A percentile compares a stretch with the other conserved stretches of the same genome.
Evolutionary conservation across 2,797 vertebrate genomes (phyloP).

Genomic region (Monodelphis domestica): DNA sequence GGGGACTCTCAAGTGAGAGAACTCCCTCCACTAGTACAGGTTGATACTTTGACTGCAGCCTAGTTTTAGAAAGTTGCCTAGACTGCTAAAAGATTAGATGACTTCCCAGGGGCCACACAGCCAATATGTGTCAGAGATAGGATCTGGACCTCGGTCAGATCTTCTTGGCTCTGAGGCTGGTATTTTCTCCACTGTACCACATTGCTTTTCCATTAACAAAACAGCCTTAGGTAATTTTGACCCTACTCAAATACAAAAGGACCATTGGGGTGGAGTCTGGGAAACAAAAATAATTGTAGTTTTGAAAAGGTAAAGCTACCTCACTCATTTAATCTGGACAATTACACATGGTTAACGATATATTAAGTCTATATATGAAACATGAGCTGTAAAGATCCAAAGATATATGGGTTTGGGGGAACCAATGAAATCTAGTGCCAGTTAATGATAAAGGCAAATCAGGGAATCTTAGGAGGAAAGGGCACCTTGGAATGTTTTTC

Average conservation of each 20-base stretch:
- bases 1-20: not conserved
- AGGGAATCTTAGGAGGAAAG: not conserved
- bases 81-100: not conserved
- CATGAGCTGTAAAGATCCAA: not conserved
- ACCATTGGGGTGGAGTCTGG: not conserved
- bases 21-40: not conserved
- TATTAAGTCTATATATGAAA: not conserved
- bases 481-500: not conserved
- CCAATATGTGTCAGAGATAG: not conserved
- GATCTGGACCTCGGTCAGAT: not conserved
- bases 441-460: not conserved
- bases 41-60: not conserved
- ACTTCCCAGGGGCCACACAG: not conserved
- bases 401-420: accelerated
- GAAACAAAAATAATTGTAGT: not conserved
- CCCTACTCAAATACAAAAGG: not conserved
- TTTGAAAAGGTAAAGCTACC: constrained; percentile 43
- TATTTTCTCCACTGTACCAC: not conserved
- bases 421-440: not conserved
- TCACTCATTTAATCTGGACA: not conserved
- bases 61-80: not conserved
- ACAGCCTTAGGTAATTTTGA: not conserved
- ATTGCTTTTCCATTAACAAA: not conserved
- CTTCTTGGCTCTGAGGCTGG: not conserved
- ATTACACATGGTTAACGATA: not conserved